A percentile compares a stretch with the other conserved stretches of the same genome.
phyloP scores from a whole-genome alignment of 2,888 invertebrate species.

The Tetrapedia diversipes region DNA sequence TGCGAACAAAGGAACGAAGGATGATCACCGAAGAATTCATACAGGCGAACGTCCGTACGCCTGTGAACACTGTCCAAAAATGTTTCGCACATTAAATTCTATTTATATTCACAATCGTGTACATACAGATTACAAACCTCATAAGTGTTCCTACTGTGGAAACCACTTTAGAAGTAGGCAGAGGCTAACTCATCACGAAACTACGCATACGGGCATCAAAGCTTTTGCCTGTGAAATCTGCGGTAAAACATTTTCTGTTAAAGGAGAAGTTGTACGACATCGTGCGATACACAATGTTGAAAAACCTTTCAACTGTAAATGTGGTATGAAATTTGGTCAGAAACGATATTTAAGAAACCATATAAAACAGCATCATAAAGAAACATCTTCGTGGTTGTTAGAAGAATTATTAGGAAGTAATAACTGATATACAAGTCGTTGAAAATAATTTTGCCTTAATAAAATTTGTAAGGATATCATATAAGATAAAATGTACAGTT shows the following conservation, averaged over 20 bases:
- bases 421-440: conserved; percentile 27
- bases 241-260: conserved; percentile 83
- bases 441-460: conserved; percentile 8
- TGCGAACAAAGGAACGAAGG: conserved; percentile 83
- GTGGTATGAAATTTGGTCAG: conserved; percentile 84
- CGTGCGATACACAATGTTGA: conserved; percentile 83
- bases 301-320: conserved; percentile 83
- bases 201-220: conserved; percentile 82
- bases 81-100: conserved; percentile 84
- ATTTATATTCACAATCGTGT: conserved; percentile 83
- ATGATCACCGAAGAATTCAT: conserved; percentile 84
- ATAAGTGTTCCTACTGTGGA: conserved; percentile 82
- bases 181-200: conserved; percentile 82
- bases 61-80: conserved; percentile 83
- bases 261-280: conserved; percentile 84
- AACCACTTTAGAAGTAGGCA: conserved; percentile 82
- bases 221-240: conserved; percentile 83
- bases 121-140: conserved; percentile 81
- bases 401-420: conserved; percentile 49
- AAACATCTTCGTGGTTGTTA: conserved; percentile 46
- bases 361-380: conserved; percentile 60
- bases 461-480: conserved; percentile 27
- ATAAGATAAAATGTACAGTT: conserved; percentile 53
- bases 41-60: conserved; percentile 73
- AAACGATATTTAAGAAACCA: conserved; percentile 84